A percentile compares a stretch with the other conserved stretches of the same genome.
Conservation (phyloP, 2,113 vertebrate genomes). For the Columbina picui region DNA sequence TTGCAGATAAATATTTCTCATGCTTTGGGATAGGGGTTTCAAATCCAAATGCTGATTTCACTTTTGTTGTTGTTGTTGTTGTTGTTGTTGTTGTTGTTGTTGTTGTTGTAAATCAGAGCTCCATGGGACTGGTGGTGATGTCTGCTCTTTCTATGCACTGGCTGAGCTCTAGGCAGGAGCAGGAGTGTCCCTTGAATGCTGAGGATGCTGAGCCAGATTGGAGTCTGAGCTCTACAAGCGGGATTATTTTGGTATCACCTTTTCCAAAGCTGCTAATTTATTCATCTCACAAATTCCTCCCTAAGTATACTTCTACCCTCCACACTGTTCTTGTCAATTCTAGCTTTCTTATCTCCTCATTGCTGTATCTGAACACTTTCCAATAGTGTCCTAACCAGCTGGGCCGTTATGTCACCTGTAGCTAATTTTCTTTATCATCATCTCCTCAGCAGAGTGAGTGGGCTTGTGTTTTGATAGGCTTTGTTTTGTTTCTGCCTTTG, state of each 20-base stretch:
- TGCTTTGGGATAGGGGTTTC: not conserved
- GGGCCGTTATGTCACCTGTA: not conserved
- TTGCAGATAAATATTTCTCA: not conserved
- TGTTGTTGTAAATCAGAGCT: not conserved
- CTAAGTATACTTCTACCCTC: not conserved
- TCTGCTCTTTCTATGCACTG: rapidly evolving
- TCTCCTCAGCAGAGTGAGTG: not conserved
- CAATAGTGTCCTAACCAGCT: not conserved
- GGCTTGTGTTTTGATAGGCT: not conserved
- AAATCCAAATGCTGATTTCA: not conserved
- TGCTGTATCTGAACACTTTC: not conserved
- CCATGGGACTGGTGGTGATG: rapidly evolving
- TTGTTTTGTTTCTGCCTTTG: not conserved
- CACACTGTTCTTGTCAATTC: not conserved
- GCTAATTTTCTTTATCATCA: not conserved
- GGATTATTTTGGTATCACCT: not conserved
- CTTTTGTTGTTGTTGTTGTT: not conserved
- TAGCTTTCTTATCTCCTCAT: not conserved
- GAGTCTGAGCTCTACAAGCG: not conserved
- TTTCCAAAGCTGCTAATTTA: not conserved
- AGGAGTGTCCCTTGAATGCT: rapidly evolving
- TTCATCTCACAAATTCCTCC: not conserved
- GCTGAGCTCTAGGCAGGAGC: not conserved
- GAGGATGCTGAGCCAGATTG: not conserved
- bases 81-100: no score